Base-by-base conservation (phyloP, 2,888 invertebrate genomes). In the Argyresthia albistria region DNA sequence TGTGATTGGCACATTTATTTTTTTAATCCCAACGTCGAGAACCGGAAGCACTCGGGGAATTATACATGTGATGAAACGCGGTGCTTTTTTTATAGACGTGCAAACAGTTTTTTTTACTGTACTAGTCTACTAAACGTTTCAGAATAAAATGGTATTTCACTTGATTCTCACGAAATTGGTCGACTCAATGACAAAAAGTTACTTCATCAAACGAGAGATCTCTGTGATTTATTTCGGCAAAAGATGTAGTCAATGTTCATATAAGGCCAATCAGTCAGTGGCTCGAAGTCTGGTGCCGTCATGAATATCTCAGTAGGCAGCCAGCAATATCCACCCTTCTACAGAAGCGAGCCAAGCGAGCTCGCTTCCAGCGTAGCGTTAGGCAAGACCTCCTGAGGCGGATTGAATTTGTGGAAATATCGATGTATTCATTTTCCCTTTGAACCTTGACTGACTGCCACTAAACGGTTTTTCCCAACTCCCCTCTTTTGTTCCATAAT, bases 201-300 rank as follows among this genome's bases (percentile, higher is more conserved):
- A 25, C 25, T 25, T 25, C 25, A 25, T 25, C 25, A 25, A 4
- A 25, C 6, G 25, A 25, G 25, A 25, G 2, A 25, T 25, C 2
- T 25, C 25, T 3, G n/a, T 43, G 43, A 1, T 43, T 43, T 43
- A 43, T 43, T 43, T 2, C 43, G 12, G 8, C 14, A 12, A 4
- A 43, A 43, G 12, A 43, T n/a, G 12, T 60, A 70, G 66, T 70
- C 69, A 63, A 63, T 65, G 65, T 67, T 69, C 60, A 69, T 63
- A 66, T 62, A 61, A 58, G 68, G 70, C 68, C 79, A 80, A 80
- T 82, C 81, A 81, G 79, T 76, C 78, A 73, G 71, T 63, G 69
- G 64, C 64, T 66, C 65, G 25, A 4, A 25, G 12, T 35, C 66
- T 65, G 66, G 64, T 65, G 70, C 73, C 67, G 75, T 76, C 76